phyloP scores from a whole-genome alignment of 2,113 vertebrate species.

The Pitta sordida region DNA sequence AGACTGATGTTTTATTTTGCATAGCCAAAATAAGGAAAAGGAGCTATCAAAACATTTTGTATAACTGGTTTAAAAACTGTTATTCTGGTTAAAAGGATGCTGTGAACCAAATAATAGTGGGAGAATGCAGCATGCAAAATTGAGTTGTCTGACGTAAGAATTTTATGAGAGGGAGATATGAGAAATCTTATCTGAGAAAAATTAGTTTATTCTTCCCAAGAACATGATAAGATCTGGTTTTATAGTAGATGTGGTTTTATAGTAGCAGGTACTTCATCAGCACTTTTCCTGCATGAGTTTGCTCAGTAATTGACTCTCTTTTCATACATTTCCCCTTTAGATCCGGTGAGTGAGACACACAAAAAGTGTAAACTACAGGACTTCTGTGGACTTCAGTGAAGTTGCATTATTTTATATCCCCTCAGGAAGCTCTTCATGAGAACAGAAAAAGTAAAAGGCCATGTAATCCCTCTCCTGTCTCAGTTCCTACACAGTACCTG shows the following conservation, averaged over 20 bases:
- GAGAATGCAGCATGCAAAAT: neutral
- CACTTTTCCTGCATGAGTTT: neutral
- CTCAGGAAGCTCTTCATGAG: neutral
- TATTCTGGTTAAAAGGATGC: neutral
- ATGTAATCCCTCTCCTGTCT: neutral
- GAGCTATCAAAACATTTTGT: neutral
- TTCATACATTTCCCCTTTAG: neutral
- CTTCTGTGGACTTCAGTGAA: neutral
- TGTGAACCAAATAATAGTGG: neutral
- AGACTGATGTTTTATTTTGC: neutral
- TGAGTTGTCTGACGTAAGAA: neutral
- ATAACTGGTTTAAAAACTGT: neutral
- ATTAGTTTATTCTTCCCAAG: neutral
- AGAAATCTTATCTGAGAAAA: neutral
- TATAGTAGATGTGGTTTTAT: neutral
- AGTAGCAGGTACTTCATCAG: neutral
- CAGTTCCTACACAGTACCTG: neutral
- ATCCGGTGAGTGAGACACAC: neutral
- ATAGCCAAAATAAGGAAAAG: neutral
- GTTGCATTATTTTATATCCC: neutral
- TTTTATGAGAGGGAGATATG: neutral
- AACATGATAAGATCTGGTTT: neutral
- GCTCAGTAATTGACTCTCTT: neutral
- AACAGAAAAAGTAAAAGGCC: neutral
- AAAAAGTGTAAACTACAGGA: neutral